Conservation (phyloP, 2,888 invertebrate species). For the Clistopyga incitator region DNA sequence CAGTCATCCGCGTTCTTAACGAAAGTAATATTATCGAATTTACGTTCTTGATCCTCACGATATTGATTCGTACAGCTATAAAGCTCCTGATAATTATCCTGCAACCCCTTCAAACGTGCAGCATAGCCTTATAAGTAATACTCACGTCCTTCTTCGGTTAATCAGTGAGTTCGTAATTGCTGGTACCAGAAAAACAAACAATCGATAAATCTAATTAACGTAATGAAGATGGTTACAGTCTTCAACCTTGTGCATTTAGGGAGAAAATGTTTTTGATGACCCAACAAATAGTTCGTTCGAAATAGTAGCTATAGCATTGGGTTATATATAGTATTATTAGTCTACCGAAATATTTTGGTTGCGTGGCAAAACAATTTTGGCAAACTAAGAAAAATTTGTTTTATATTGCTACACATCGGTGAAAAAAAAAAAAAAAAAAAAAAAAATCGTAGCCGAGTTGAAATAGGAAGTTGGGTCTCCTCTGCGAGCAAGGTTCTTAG, state of each 20-base stretch:
- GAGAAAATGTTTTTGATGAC: too few relatives aligned
- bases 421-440: too few relatives aligned
- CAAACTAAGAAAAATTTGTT: too few relatives aligned
- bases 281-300: too few relatives aligned
- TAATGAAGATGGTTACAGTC: background rate
- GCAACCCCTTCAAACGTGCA: background rate
- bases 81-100: slow-evolving; percentile 12
- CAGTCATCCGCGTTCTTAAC: slow-evolving; percentile 38
- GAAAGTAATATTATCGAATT: slow-evolving; percentile 69
- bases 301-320: too few relatives aligned
- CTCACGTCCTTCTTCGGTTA: background rate
- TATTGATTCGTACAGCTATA: slow-evolving; percentile 50
- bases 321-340: too few relatives aligned
- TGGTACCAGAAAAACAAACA: background rate
- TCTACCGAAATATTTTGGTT: too few relatives aligned
- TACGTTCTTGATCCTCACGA: slow-evolving; percentile 49
- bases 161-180: background rate
- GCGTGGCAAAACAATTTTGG: too few relatives aligned
- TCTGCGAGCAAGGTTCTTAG: too few relatives aligned
- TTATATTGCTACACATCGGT: too few relatives aligned
- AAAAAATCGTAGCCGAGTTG: too few relatives aligned
- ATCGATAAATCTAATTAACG: background rate
- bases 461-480: too few relatives aligned
- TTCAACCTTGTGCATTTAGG: background rate
- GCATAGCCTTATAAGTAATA: background rate